phyloP scores from a whole-genome alignment of 2,113 vertebrate genomes.

The Zosterops borbonicus region DNA sequence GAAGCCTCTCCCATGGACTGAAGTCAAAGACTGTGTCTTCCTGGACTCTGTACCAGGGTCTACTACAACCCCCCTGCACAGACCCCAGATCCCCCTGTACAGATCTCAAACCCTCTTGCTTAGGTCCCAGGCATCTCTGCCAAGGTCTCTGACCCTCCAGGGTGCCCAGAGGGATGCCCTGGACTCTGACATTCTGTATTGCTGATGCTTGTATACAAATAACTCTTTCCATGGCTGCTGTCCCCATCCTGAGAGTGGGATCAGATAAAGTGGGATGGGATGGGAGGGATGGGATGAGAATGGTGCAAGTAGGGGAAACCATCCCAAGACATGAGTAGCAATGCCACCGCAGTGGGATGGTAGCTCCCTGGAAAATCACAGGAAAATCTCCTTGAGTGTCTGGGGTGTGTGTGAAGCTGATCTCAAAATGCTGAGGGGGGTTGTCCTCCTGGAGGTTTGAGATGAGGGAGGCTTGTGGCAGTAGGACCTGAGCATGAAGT shows the following conservation, averaged over 20 bases:
- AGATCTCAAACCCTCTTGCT: no score
- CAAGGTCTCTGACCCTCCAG: no score
- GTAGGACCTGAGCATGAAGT: background rate
- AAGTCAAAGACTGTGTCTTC: no score
- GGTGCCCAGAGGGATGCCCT: no score
- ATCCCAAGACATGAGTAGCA: background rate
- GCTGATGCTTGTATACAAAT: background rate
- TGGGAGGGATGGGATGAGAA: background rate
- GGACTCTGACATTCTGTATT: background rate
- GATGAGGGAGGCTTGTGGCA: background rate
- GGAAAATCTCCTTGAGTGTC: background rate
- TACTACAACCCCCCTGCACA: no score
- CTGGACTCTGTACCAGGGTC: no score
- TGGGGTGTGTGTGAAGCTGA: background rate
- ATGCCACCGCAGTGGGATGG: background rate
- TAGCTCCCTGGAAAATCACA: background rate
- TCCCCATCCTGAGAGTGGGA: background rate
- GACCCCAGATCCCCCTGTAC: no score
- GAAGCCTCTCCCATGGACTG: no score
- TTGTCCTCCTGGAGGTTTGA: background rate
- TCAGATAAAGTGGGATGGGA: background rate
- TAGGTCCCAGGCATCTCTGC: no score
- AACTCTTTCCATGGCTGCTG: background rate
- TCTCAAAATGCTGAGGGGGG: background rate
- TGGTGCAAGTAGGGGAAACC: background rate